phyloP scores from a whole-genome alignment of 2,113 vertebrate genomes.

The Megaceryle torquata region DNA sequence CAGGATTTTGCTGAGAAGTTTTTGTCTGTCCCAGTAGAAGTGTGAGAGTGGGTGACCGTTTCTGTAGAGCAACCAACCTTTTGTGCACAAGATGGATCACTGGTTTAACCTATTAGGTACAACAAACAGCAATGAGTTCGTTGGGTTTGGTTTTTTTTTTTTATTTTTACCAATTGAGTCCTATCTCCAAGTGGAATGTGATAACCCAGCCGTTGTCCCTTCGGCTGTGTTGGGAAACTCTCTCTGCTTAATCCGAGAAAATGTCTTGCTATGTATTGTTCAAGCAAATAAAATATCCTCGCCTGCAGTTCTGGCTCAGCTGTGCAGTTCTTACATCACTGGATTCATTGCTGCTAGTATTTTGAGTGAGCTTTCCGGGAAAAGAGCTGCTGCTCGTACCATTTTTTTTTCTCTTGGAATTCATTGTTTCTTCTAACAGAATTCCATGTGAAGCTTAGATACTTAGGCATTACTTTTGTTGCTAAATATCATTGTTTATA shows the following conservation, averaged over 20 bases:
- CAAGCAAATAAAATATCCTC: slow-evolving; percentile 24
- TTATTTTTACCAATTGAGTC: not conserved
- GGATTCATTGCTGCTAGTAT: not conserved
- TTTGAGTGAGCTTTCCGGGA: not conserved
- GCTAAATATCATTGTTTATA: not conserved
- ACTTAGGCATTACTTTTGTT: not conserved
- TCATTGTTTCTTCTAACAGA: not conserved
- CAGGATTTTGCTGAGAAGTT: not conserved
- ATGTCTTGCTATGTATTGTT: slow-evolving; percentile 3
- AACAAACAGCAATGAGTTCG: not conserved
- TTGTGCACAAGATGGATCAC: not conserved
- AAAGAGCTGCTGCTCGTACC: not conserved
- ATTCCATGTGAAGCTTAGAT: not conserved
- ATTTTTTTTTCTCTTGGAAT: not conserved
- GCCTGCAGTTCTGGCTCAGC: not conserved
- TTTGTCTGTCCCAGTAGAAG: not conserved
- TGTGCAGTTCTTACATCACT: not conserved
- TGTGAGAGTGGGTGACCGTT: not conserved
- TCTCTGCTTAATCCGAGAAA: not conserved
- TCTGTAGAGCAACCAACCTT: not conserved
- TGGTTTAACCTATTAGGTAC: not conserved
- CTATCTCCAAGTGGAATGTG: not conserved
- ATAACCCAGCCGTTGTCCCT: slow-evolving; percentile 2
- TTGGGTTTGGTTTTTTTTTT: not conserved
- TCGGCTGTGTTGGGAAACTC: slow-evolving; percentile 15